These are phyloP conservation scores for Panurus biarmicus DNA, from an alignment of 2,113 vertebrate species.

Conservation along the genomic window DNA sequence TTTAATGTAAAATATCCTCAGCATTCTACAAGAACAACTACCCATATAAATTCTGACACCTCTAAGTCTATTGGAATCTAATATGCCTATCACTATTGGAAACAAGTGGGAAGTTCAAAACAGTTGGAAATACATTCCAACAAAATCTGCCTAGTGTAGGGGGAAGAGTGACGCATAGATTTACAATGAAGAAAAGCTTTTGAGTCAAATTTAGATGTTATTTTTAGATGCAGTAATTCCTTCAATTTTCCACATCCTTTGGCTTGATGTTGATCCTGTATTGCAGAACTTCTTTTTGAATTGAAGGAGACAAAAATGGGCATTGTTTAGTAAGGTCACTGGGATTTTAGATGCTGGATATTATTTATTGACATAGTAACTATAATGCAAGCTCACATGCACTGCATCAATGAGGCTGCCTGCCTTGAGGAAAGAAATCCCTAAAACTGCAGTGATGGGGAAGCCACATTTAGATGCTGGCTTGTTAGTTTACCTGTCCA, in stretches of 20 bases:
- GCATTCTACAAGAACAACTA: not conserved
- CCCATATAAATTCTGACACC: not conserved
- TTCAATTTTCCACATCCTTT: conserved; percentile 4
- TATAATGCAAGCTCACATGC: not conserved
- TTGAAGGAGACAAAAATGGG: not conserved
- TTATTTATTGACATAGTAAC: not conserved
- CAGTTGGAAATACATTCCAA: not conserved
- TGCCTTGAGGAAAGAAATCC: not conserved
- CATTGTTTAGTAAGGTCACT: not conserved
- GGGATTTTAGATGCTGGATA: not conserved
- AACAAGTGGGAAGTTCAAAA: not conserved
- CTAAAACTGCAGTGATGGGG: not conserved
- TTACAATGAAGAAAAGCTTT: conserved; percentile 2
- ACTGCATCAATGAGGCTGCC: not conserved
- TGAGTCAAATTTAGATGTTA: not conserved
- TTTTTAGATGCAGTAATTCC: conserved; percentile 1
- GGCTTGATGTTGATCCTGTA: not conserved
- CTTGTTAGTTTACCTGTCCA: not conserved
- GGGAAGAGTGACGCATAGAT: not conserved
- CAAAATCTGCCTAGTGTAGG: not conserved
- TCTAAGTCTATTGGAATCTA: not conserved
- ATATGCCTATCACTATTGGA: not conserved
- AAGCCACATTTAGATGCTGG: not conserved
- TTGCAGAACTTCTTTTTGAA: not conserved
- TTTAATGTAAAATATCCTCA: not conserved